phyloP scores from a whole-genome alignment of 2,888 invertebrate species.

The Drosophila fulvimacula region DNA sequence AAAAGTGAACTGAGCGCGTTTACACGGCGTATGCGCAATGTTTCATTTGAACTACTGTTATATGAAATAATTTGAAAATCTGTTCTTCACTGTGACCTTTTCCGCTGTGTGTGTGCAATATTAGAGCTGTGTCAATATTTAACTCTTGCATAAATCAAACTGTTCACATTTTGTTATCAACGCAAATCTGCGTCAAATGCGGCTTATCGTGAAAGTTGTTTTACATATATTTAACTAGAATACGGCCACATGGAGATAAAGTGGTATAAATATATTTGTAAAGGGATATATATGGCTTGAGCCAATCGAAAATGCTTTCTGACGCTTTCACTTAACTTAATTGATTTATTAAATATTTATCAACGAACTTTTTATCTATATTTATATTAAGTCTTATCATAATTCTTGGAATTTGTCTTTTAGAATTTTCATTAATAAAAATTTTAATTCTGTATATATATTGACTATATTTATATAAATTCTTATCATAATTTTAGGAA shows the following conservation, averaged over 20 bases:
- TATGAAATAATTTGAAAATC: neutral
- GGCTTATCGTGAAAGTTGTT: slow-evolving; percentile 31
- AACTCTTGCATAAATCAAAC: slow-evolving; percentile 41
- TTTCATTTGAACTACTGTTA: neutral
- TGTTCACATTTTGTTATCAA: slow-evolving; percentile 28
- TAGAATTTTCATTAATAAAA: too few species aligned
- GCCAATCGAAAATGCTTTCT: neutral
- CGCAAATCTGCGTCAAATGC: slow-evolving; percentile 14
- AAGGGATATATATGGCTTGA: neutral
- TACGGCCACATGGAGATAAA: neutral
- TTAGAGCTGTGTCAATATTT: slow-evolving; percentile 13
- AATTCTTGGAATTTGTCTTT: neutral
- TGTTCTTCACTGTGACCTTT: neutral
- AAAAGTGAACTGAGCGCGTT: neutral
- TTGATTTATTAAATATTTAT: slow-evolving; percentile 2
- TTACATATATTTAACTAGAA: slow-evolving; percentile 13
- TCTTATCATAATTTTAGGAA: too few species aligned
- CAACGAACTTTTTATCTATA: neutral
- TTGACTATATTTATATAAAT: too few species aligned
- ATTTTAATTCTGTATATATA: too few species aligned
- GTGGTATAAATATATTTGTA: neutral
- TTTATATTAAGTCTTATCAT: neutral
- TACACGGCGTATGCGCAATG: neutral
- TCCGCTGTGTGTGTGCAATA: neutral
- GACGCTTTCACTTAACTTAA: neutral